A percentile compares a stretch with the other conserved stretches of the same genome.
phyloP scores from a whole-genome alignment of 2,888 invertebrate genomes.

The Drosophila aldrichi region DNA sequence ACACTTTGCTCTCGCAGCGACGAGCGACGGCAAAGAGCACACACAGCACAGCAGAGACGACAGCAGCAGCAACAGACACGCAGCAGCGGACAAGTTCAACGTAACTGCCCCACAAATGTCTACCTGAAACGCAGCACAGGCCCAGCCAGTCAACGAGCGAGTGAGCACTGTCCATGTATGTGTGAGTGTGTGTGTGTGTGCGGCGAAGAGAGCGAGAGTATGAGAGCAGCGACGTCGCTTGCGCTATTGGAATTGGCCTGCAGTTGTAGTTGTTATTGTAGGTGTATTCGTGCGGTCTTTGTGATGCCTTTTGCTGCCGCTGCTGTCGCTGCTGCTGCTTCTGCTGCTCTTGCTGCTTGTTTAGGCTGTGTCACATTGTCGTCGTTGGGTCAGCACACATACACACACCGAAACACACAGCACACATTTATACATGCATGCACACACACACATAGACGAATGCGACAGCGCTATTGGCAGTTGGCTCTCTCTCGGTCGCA shows the following conservation, averaged over 20 bases:
- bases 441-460: slow-evolving; percentile 18
- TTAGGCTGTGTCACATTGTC: slow-evolving; percentile 72
- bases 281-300: slow-evolving; percentile 15
- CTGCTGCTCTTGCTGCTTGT: slow-evolving; percentile 27
- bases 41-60: slow-evolving; percentile 10
- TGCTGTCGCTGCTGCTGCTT: slow-evolving; percentile 19
- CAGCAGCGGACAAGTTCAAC: slow-evolving; percentile 84
- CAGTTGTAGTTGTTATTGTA: slow-evolving; percentile 35
- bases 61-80: slow-evolving; percentile 65
- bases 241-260: slow-evolving; percentile 71
- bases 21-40: slow-evolving; percentile 20
- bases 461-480: slow-evolving; percentile 37
- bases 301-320: slow-evolving; percentile 14
- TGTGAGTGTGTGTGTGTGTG: slow-evolving; percentile 18
- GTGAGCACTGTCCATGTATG: slow-evolving; percentile 21
- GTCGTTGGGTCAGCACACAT: slow-evolving; percentile 69
- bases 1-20: slow-evolving; percentile 59
- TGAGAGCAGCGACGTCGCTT: slow-evolving; percentile 40
- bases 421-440: background rate
- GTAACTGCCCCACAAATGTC: slow-evolving; percentile 83
- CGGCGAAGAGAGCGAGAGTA: slow-evolving; percentile 30
- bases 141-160: slow-evolving; percentile 47
- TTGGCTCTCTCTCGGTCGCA: slow-evolving; percentile 35
- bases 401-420: background rate
- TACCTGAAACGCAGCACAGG: slow-evolving; percentile 59